Evolutionary conservation across 2,797 vertebrate species (phyloP), one percentile per base, ranked within the genome.

Genomic region (Pangasius krempfi): DNA sequence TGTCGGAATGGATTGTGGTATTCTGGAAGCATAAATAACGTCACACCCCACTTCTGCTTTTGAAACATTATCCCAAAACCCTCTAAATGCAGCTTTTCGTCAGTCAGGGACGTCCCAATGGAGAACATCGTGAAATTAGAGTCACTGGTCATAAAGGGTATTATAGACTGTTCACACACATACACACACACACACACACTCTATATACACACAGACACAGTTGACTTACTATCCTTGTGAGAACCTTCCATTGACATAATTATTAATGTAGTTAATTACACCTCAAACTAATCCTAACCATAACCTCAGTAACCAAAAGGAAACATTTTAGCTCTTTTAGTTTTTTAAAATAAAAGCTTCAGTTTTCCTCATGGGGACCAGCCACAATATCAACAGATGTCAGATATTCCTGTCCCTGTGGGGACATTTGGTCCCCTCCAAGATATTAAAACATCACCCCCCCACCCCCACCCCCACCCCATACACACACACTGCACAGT

Each of bases 41-140:
- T 90, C 85, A 82, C 10, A 22, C 84, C 80, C 80, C 86, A 62
- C 40, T 72, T 85, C 60, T 76, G 47, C 88, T 90, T 90, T 89
- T 89, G 88, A 90, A 89, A 91, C 89, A 64, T 86, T 86, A 89
- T 70, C 87, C 80, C 14, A 20, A 89, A 89, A 86, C 54, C 87
- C 62, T 47, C 40, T 54, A 91, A 87, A 86, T 86, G 72, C 81
- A 80, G 72, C 81, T 62, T 89, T 88, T 90, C 50, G 75, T 87
- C 56, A 58, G 79, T 88, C 56, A 2, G 30, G 30, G 58, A n/a
- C n/a, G 75, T 75, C 86, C 76, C 84, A 56, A 18, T n/a, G 73
- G 83, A 88, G 50, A 88, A 86, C 75, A 83, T 86, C 52, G 7
- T 88, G 87, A 87, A 90, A 84, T 79, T 66, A 82, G 70, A 86